Base-by-base conservation (phyloP, 1,140 invertebrate genomes). In the Laupala kohalensis region DNA sequence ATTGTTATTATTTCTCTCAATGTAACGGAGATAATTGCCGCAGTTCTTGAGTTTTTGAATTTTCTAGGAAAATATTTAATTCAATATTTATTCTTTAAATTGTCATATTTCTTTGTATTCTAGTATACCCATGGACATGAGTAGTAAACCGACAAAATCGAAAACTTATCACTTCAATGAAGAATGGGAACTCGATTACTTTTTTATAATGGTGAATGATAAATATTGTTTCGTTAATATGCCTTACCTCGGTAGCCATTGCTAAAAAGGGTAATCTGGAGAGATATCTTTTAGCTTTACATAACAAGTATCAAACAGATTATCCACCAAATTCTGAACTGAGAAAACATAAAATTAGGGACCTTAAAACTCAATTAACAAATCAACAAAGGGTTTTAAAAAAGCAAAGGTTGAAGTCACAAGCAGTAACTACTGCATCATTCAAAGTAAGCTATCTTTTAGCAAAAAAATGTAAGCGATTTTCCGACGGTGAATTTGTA, bases 301-400 rank as follows among this genome's bases (percentile, higher is more conserved):
- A 76, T 76, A 76, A 71, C 72, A 76, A 75, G 73, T 75, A 77
- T 76, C 74, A 77, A 70, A 74, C 73, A 66, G 75, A 75, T 69
- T 77, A 74, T 77, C 76, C 76, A 74, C 73, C 71, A 74, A 76
- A 77, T 71, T 73, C 70, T 62, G 76, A 78, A 76, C 70, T 78
- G 73, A 73, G 77, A 74, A 78, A 76, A 72, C 73, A 71, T 73
- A 77, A 75, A 77, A 70, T 78, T 72, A 53, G 72, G 69, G 75
- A 65, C 70, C 68, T 78, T 68, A 37, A 37, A 37, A 37, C 30
- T 37, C 30, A 37, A 37, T 37, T 37, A 37, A 37, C 30, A 37
- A 37, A 37, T 37, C 30, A 37, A 37, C 30, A 37, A 15, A 37
- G 30, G 6, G 15, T 15, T 37, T 37, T 37, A 6, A 37, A 37